Percentiles rank a stretch among this genome's conserved stretches.
Conservation (phyloP, 2,797 vertebrate genomes). For the Tenualosa ilisha region DNA sequence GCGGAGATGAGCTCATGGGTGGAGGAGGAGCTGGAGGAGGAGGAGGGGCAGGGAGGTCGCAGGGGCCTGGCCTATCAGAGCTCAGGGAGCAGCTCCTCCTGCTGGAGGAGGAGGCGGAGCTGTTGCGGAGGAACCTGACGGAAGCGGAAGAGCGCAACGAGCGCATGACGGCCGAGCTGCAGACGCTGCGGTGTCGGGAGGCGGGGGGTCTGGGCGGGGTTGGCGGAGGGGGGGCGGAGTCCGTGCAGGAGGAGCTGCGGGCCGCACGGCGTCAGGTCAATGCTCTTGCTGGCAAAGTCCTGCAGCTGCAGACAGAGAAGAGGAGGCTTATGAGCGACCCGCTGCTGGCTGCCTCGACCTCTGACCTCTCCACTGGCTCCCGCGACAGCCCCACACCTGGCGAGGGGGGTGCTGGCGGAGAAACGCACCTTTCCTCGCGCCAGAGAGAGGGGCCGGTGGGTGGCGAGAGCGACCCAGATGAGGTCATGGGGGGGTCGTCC, state of each 20-base stretch:
- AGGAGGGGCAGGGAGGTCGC: slow-evolving; percentile 75
- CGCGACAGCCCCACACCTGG: slow-evolving; percentile 93
- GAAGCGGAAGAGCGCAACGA: slow-evolving; percentile 93
- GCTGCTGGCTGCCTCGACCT: not conserved
- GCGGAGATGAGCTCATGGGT: slow-evolving; percentile 84
- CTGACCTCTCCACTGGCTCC: slow-evolving; percentile 57
- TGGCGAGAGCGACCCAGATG: slow-evolving; percentile 92
- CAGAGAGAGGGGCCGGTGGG: slow-evolving; percentile 94
- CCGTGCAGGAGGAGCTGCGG: slow-evolving; percentile 92
- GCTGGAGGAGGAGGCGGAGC: slow-evolving; percentile 94
- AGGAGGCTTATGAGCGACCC: slow-evolving; percentile 87
- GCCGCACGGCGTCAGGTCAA: slow-evolving; percentile 93
- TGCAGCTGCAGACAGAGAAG: slow-evolving; percentile 98
- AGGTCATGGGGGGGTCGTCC: slow-evolving; percentile 76
- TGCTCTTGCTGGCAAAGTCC: slow-evolving; percentile 95
- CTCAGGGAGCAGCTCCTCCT: slow-evolving; percentile 93
- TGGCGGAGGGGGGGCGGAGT: slow-evolving; percentile 74
- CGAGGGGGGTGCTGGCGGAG: slow-evolving; percentile 80
- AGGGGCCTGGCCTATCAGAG: slow-evolving; percentile 88
- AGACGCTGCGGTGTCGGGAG: slow-evolving; percentile 90
- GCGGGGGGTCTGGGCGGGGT: slow-evolving; percentile 72
- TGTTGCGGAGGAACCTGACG: slow-evolving; percentile 88
- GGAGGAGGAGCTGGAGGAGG: slow-evolving; percentile 70
- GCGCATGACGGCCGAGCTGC: slow-evolving; percentile 87
- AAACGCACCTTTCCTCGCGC: slow-evolving; percentile 80